Evolutionary conservation across 2,113 vertebrate genomes (phyloP), one percentile per base, ranked within the genome.

Genomic region (Apus apus): DNA sequence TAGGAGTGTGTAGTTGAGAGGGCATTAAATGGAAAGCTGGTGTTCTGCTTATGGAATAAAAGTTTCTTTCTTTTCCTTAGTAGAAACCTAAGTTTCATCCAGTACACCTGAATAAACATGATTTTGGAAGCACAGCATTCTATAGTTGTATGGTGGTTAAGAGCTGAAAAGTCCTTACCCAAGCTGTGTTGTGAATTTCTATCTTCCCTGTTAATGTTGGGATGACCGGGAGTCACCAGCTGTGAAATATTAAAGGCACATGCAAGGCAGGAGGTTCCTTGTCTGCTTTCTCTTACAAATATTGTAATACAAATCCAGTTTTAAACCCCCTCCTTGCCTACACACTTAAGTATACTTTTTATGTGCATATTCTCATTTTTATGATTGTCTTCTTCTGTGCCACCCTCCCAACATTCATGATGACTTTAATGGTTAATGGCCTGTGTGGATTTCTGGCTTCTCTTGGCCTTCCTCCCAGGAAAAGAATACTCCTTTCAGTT

Each of bases 321-420:
- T 54, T 72, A 68, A 23, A 0, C 7, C 20, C 15, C 4, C 13
- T 13, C 9, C 72, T 84, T 80, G 16, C 16, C 54, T 62, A 8
- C 48, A 67, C 9, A 32, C 11, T 57, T 62, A 27, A 70, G 51
- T 15, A 12, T 50, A 79, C 80, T 11, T 56, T 56, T 76, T 64
- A 45, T 43, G 17, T 61, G 26, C 25, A 3, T 43, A 43, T 43
- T 43, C 40, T 43, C 53, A 17, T 67, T 80, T 32, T 46, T 56
- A 18, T 2, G 9, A 15, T 72, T 80, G 26, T 73, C 25, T 61
- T 86, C 14, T 13, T 78, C 16, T 80, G n/a, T 48, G 14, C 11
- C 17, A 48, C 46, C 6, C 5, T 91, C 22, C 45, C 32, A 34
- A 50, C 36, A 45, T 4, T 1, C 0, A 0, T 32, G 9, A n/a